Evolutionary conservation across 2,888 invertebrate genomes (phyloP), one percentile per base, ranked within the genome.

Genomic region (Pseudoips prasinana): DNA sequence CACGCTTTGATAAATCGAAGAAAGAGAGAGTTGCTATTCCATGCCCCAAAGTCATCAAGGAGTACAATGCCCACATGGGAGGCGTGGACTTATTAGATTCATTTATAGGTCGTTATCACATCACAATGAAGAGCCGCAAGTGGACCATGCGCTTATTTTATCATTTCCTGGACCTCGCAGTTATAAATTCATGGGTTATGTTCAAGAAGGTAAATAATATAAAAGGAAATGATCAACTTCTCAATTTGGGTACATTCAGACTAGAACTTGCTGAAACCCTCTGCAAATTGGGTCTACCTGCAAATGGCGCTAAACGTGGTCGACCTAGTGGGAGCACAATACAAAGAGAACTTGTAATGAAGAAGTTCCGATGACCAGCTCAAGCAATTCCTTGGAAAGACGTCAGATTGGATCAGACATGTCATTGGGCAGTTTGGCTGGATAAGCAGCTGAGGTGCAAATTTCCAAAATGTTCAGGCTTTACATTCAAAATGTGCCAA

Each of bases 141-240:
- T 60, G 60, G 59, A 55, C 51, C 24, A 53, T 60, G 57, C 52
- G 64, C 25, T 41, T 64, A 43, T 61, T 64, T 54, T 64, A 64
- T 41, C 62, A 66, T 49, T 53, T 60, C 26, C 42, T 63, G 37
- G 62, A 64, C 52, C 34, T 64, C 11, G 26, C 58, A 38, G 39
- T 61, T 34, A 54, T 63, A 54, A 64, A 63, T 53, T 46, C 60
- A 41, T 64, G 59, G 63, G 33, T 59, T 36, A 52, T 62, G 47
- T 64, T 38, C 50, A 64, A 58, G 43, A 62, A 59, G 39, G 55
- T 57, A 46, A 42, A 50, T 52, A 39, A 32, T 18, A 41, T 29
- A n/a, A 20, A n/a, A n/a, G n/a, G 50, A 40, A 57, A 56, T 50
- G 40, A 52, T 41, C 39, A 60, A 56, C 48, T 60, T 50, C 56